These are phyloP conservation scores for Hipposideros armiger DNA, from an alignment of 2,113 vertebrate species.

Conservation along the genomic window DNA sequence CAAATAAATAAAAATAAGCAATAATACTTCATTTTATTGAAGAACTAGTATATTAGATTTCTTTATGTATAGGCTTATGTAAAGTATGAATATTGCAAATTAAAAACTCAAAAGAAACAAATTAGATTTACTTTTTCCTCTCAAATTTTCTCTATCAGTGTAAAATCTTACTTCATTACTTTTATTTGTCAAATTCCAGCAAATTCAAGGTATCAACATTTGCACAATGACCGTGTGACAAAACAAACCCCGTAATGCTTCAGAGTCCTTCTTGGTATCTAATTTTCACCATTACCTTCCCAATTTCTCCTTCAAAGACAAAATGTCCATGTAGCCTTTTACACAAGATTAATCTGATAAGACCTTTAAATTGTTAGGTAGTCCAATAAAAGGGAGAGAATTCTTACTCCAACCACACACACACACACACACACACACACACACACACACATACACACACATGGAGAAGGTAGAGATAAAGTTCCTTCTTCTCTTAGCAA, in stretches of 20 bases:
- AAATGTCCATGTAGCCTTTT: not conserved
- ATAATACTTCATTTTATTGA: not conserved
- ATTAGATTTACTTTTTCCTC: not conserved
- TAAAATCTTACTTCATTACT: not conserved
- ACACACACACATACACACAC: not conserved
- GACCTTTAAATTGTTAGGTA: not conserved
- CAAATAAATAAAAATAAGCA: not conserved
- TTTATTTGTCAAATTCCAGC: not conserved
- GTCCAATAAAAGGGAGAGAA: not conserved
- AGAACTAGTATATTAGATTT: not conserved
- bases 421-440: not conserved
- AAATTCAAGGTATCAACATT: not conserved
- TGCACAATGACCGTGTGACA: not conserved
- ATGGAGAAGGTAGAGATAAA: not conserved
- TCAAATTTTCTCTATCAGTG: not conserved
- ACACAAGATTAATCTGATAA: not conserved
- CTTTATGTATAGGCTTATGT: not conserved
- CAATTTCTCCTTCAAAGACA: not conserved
- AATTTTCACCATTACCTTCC: not conserved
- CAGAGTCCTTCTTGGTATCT: not conserved
- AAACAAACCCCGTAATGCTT: not conserved
- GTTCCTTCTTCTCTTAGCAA: not conserved
- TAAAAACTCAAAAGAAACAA: conserved; percentile 24
- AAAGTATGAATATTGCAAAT: not conserved
- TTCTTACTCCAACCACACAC: not conserved